These are phyloP conservation scores for Temnothorax unifasciatus DNA, from an alignment of 2,888 invertebrate species.

Conservation along the genomic window DNA sequence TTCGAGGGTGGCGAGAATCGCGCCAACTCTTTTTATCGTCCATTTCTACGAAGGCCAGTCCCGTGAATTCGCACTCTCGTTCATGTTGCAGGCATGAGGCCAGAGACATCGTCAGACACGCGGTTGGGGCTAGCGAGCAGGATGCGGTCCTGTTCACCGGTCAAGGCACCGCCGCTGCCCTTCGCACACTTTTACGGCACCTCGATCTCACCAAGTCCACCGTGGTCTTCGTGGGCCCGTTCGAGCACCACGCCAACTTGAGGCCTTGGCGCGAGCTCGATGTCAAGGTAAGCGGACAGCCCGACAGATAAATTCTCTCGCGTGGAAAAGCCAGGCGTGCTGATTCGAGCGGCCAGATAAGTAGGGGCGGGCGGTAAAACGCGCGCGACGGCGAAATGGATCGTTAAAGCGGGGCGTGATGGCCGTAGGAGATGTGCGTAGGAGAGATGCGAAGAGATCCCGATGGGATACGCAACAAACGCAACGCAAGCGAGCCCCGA, in stretches of 20 bases:
- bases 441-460: constrained; percentile 34
- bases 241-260: constrained; percentile 92
- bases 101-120: constrained; percentile 92
- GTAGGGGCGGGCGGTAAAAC: background rate
- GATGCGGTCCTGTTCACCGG: constrained; percentile 85
- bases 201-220: constrained; percentile 89
- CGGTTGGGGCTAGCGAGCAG: constrained; percentile 93
- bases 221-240: constrained; percentile 93
- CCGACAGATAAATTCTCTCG: constrained; percentile 32
- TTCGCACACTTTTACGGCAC: constrained; percentile 92
- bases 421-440: constrained; percentile 4
- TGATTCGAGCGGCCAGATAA: constrained; percentile 55
- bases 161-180: constrained; percentile 92
- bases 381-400: constrained; percentile 25
- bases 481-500: background rate
- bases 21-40: constrained; percentile 17
- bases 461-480: background rate
- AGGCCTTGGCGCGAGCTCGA: constrained; percentile 94
- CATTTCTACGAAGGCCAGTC: constrained; percentile 16
- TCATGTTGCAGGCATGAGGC: constrained; percentile 91
- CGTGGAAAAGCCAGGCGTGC: constrained; percentile 34
- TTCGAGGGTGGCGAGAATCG: too few relatives aligned
- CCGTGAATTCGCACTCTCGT: constrained; percentile 48
- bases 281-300: constrained; percentile 88
- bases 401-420: constrained; percentile 39